Evolutionary conservation across 2,113 vertebrate species (phyloP), one percentile per base, ranked within the genome.

Genomic region (Tetrao urogallus): DNA sequence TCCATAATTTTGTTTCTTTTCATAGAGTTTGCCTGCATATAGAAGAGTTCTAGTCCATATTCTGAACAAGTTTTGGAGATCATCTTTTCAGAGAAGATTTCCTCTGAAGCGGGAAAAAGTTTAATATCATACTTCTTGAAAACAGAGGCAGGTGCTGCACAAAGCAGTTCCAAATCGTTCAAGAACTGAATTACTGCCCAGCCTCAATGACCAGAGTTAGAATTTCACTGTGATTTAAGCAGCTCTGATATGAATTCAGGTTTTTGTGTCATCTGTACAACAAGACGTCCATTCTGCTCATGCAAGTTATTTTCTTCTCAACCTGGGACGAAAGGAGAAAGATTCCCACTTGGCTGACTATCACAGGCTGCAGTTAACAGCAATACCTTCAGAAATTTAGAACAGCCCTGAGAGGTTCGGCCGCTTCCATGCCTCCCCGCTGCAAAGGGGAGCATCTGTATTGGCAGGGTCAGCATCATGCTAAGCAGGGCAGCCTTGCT

Each of bases 401-500:
- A 89, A 86, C 61, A 82, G 82, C 80, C 92, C 89, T 50, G 54
- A 87, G 89, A 93, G 38, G 52, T 88, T 77, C 91, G 93, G 88
- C 79, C 65, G 57, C 94, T 57, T 76, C 72, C 71, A 86, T 5
- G 15, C 60, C 86, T 63, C 21, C 60, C 92, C 57, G 61, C 63
- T 92, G 86, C 92, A 93, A 89, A 95, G 94, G 88, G 92, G 89
- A 80, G 79, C 90, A 93, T 63, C 58, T 4, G 8, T 4, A 40
- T 58, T 47, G 28, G 73, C 85, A 88, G 93, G 89, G 78, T 91
- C 82, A 16, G 61, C 82, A 42, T 75, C 89, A 4, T 4, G 79
- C 73, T 60, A 60, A 56, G 60, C 6, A 4, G 25, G 91, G 66
- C 64, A 58, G 50, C 42, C 36, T 34, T 58, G 72, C 91, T 94